Evolutionary conservation across 1,140 invertebrate genomes (phyloP), one percentile per base, ranked within the genome.

Genomic region (Goniozus legneri): DNA sequence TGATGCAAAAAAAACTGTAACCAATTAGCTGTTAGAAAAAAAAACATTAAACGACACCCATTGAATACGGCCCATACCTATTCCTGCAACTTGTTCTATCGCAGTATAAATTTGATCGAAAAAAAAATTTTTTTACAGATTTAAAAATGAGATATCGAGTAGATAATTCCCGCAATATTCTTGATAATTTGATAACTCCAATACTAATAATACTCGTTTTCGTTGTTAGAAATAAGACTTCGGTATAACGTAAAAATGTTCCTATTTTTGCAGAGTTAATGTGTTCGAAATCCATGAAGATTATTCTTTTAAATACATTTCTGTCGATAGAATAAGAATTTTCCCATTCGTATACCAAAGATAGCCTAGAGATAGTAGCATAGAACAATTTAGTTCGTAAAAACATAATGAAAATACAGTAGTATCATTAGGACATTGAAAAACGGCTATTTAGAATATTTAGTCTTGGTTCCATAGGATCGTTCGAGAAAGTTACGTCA

Each of bases 311-410:
- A n/a, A n/a, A n/a, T n/a, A n/a, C 36, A 50, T 31, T 46, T 55
- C 50, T 52, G 38, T 57, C 50, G 43, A 42, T 64, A 55, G 47
- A 58, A 44, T 39, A 40, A 54, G 42, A 40, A 47, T 47, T n/a
- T 56, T 36, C 46, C 47, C 44, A 47, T 58, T 56, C 49, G 52
- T 54, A 60, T 65, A 67, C 64, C 64, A 67, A 67, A 67, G 62
- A 67, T 64, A 59, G 49, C 44, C 37, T 56, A 60, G 54, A 33
- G 43, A n/a, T 46, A 47, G 54, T 50, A 48, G 49, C 45, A 54
- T 49, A 61, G 48, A 58, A 50, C 32, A 43, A 47, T 56, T 63
- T 61, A 59, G 44, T 45, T 58, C 50, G 49, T 43, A 43, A 32
- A 31, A 40, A 33, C 32, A 48, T 49, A 52, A 44, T 48, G 47